Evolutionary conservation across 2,113 vertebrate genomes (phyloP), one percentile per base, ranked within the genome.

Genomic region (Marmota monax): DNA sequence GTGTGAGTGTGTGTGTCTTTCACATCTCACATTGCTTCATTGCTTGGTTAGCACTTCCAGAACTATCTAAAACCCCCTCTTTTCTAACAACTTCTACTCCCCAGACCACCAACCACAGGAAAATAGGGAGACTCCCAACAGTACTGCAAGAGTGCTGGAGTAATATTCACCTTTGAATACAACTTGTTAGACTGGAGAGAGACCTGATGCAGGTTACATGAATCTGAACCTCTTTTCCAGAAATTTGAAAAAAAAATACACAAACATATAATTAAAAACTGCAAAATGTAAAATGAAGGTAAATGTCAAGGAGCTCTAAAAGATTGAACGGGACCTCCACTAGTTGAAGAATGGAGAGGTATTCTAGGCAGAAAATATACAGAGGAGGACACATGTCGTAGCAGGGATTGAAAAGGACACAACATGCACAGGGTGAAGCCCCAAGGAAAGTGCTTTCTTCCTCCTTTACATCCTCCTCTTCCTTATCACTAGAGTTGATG

Each of bases 1-100:
- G 51, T 53, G 51, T 53, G 51, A 17, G 14, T 16, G 51, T 53
- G 16, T 53, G 51, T 53, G 51, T 53, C 13, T 53, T 53, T 53
- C 48, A 51, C 65, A 29, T 82, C 74, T 95, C 58, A 34, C n/a
- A n/a, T 37, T 84, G 32, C 48, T 90, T 58, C 39, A n/a, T 37
- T 84, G 32, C 48, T 90, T 58, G 0, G 14, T 72, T 78, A 32
- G 48, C 56, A 48, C 8, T 88, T 70, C 16, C 34, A 53, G 27
- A 65, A 61, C 82, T 76, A 85, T 37, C 61, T 88, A 3, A 45
- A 67, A 42, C n/a, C 45, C 45, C 23, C 45, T 37, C 39, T 63
- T 93, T 70, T 70, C 87, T 78, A 39, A 23, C 23, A 90, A 83
- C 18, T 73, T 37, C n/a, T 3, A 23, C 4, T 3, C 14, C 7